These are phyloP conservation scores for Gadopsis bispinosus DNA, from an alignment of 2,797 vertebrate species.

Conservation along the genomic window DNA sequence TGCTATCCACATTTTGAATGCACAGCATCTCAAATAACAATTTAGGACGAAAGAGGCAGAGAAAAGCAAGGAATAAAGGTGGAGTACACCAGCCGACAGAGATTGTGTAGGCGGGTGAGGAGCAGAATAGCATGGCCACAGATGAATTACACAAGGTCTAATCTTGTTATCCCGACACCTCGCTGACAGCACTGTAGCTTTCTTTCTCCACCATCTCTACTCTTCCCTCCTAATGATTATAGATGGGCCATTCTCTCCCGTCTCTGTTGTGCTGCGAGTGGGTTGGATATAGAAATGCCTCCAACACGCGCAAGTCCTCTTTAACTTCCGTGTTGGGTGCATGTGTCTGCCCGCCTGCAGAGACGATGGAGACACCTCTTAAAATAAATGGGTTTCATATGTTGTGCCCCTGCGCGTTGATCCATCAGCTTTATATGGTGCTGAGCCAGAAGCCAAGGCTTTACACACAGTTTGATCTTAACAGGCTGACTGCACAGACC, in stretches of 20 bases:
- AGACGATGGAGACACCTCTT: slow-evolving; percentile 60
- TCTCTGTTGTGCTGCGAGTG: slow-evolving; percentile 65
- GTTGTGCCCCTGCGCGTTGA: slow-evolving; percentile 64
- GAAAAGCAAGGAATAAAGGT: slow-evolving; percentile 39
- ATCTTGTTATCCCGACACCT: slow-evolving; percentile 84
- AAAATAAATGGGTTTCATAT: slow-evolving; percentile 84
- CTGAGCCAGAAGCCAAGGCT: slow-evolving; percentile 64
- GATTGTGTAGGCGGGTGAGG: slow-evolving; percentile 52
- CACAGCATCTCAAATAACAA: slow-evolving; percentile 34
- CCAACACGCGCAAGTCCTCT: slow-evolving; percentile 43
- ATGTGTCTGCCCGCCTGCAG: slow-evolving; percentile 24
- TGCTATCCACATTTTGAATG: slow-evolving; percentile 8
- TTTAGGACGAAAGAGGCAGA: slow-evolving; percentile 28
- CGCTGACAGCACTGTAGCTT: slow-evolving; percentile 75
- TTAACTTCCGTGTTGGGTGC: slow-evolving; percentile 50
- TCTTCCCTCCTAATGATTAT: slow-evolving; percentile 83
- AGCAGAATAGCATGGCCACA: slow-evolving; percentile 67
- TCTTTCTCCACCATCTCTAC: slow-evolving; percentile 71
- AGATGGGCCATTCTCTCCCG: slow-evolving; percentile 74
- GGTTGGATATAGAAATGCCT: slow-evolving; percentile 70
- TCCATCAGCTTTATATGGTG: slow-evolving; percentile 74
- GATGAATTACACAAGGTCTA: slow-evolving; percentile 84
- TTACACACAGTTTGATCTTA: slow-evolving; percentile 59
- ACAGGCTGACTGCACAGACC: slow-evolving; percentile 57
- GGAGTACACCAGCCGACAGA: slow-evolving; percentile 30